Base-by-base conservation (phyloP, 2,888 invertebrate species). In the Drosophila koepferae region DNA sequence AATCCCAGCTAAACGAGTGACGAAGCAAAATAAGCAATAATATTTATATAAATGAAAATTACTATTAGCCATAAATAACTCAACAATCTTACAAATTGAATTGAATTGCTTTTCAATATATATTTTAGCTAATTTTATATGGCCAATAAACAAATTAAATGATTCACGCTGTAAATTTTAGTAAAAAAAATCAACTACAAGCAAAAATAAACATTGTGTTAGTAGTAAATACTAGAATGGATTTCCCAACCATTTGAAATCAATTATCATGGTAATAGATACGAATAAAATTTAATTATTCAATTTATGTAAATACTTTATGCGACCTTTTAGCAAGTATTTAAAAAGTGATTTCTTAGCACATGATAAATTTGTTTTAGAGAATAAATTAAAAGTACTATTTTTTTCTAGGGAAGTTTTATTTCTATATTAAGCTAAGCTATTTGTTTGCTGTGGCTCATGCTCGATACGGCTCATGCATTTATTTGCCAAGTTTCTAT, bases 1-100 rank as follows among this genome's bases (percentile, higher is more conserved):
- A 63, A 43, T 34, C 12, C 16, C 14, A 43, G 23, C 83, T 82
- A 56, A 10, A 51, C 9, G 12, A 36, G 16, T 28, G 6, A 10
- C 28, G 34, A 6, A 20, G 38, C 41, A 4, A 31, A 44, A 56
- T 14, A n/a, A 3, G 14, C 36, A 51, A 40, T 31, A 10, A 28
- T 14, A 16, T 40, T 38, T 16, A 48, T 20, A 5, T 16, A 40
- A n/a, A 20, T 14, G 18, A 7, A 10, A 55, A 10, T 28, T 10
- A 63, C n/a, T 36, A 63, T 23, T 44, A 6, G 34, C 44, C 54
- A 38, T 55, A 40, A 51, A 31, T 16, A 51, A 40, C 62, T 23
- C 44, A 3, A 36, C 6, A 61, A 2, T 16, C 31, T 53, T 48
- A 44, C 2, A 12, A 28, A 20, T 48, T 12, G 38, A 51, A 28